Base-by-base conservation (phyloP, 2,888 invertebrate species). In the Tetanocera ferruginea region DNA sequence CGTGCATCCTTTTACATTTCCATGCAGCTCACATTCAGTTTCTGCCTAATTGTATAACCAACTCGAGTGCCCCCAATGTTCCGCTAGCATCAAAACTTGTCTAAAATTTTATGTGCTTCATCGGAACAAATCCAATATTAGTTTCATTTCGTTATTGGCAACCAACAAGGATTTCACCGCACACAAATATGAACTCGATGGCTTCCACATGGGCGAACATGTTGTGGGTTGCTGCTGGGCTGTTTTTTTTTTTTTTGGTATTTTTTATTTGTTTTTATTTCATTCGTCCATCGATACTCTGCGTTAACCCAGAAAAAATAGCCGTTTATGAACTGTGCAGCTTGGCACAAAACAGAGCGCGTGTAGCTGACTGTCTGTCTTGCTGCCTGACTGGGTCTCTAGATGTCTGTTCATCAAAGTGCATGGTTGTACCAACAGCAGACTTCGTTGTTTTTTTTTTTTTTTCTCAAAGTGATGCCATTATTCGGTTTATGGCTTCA, bases 401-500 rank as follows among this genome's bases (percentile, higher is more conserved):
- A 19, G 14, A 19, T 37, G 23, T 43, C 9, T 67, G 37, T 23
- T 67, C 11, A 67, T 11, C 14, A 17, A 28, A 55, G 55, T 55
- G 55, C 19, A 5, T 55, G 19, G 43, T 14, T 43, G 43, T 14
- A 11, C 11, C 11, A 43, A 14, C 43, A 43, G 43, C 17, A n/a
- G n/a, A n/a, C 67, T 67, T 43, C 37, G 23, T 19, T 37, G 8
- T 37, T 37, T 37, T 37, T 37, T 43, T 43, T 11, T 43, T 43
- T 43, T 43, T 43, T 43, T 14, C 11, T 73, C 62, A 80, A 82
- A 83, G 83, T 82, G 81, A 85, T 85, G 83, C 82, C 81, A 80
- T 81, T 79, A 84, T 79, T 80, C 79, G 83, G 81, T 84, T 84
- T 85, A 84, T 83, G 72, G 62, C 55, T 79, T 74, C 62, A 67